Evolutionary conservation across 2,113 vertebrate genomes (phyloP).

Genomic region (Arothron firmamentum): DNA sequence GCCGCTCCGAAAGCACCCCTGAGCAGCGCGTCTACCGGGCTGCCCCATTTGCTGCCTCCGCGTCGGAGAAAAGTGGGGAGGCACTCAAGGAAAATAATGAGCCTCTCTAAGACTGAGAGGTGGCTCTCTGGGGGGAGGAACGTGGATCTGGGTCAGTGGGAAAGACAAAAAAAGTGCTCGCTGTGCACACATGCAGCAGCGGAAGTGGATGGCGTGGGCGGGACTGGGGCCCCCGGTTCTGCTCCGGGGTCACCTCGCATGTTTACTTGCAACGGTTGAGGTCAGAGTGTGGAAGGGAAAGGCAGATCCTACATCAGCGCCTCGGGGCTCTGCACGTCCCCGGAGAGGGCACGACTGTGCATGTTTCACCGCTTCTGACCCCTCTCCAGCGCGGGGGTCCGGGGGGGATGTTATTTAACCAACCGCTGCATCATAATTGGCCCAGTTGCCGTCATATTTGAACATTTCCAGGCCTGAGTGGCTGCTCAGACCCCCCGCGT

Average conservation of each 20-base stretch:
- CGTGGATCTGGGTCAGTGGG: conserved; percentile 68
- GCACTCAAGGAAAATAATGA: conserved; percentile 64
- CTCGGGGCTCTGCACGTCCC: conserved; percentile 33
- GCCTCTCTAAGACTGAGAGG: conserved; percentile 54
- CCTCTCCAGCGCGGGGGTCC: conserved; percentile 9
- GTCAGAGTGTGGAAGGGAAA: conserved; percentile 49
- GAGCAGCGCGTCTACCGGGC: conserved; percentile 32
- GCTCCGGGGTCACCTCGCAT: conserved; percentile 35
- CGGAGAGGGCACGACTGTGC: conserved; percentile 12
- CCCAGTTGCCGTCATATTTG: too few relatives aligned
- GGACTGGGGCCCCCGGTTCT: conserved; percentile 46
- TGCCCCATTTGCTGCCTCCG: conserved; percentile 56
- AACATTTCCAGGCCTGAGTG: background rate
- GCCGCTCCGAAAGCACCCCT: conserved; percentile 40
- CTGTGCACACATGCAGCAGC: conserved; percentile 42
- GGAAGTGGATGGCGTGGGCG: conserved; percentile 46
- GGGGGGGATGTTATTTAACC: conserved; percentile 37
- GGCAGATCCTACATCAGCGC: conserved; percentile 45
- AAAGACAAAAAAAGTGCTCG: conserved; percentile 24
- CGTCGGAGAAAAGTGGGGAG: conserved; percentile 31
- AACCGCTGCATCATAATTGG: conserved; percentile 12
- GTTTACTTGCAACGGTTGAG: conserved; percentile 38
- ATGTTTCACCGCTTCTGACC: conserved; percentile 44
- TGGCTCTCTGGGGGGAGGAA: conserved; percentile 60
- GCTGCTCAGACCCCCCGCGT: background rate